A percentile compares a stretch with the other conserved stretches of the same genome.
Conservation (phyloP, 2,888 invertebrate species). For the Epirrita christyi region DNA sequence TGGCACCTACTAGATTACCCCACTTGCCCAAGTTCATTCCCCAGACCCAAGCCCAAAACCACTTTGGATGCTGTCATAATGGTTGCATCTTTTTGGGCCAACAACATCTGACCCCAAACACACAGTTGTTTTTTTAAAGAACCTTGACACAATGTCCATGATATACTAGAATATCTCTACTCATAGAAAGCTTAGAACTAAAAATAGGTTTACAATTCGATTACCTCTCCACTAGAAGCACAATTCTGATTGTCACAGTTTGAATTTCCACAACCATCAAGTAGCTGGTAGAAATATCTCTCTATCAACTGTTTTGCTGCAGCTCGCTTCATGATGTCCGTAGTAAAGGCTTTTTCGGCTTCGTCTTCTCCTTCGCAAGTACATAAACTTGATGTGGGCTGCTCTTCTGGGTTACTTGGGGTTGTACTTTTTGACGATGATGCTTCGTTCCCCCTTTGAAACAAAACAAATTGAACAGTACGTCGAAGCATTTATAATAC, state of each 20-base stretch:
- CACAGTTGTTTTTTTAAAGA: too few relatives aligned
- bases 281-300: conserved; percentile 96
- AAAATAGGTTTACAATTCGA: too few relatives aligned
- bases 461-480: conserved; percentile 29
- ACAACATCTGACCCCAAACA: too few relatives aligned
- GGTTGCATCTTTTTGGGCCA: too few relatives aligned
- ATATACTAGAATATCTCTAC: too few relatives aligned
- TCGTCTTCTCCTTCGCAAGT: conserved; percentile 54
- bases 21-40: too few relatives aligned
- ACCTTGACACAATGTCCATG: too few relatives aligned
- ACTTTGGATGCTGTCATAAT: too few relatives aligned
- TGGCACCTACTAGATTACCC: too few relatives aligned
- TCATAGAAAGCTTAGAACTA: too few relatives aligned
- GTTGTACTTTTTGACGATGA: conserved; percentile 77
- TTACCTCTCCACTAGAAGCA: conserved; percentile 95
- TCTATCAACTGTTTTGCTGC: conserved; percentile 95
- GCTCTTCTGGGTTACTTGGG: conserved; percentile 66
- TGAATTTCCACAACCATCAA: conserved; percentile 96
- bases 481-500: conserved; percentile 1
- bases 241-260: conserved; percentile 94
- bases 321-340: conserved; percentile 89
- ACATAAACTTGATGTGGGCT: conserved; percentile 67
- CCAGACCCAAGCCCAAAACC: too few relatives aligned
- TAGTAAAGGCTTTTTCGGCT: conserved; percentile 58
- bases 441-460: conserved; percentile 80